Evolutionary conservation across 2,113 vertebrate species (phyloP), one percentile per base, ranked within the genome.

Genomic region (Sisor rabdophorus): DNA sequence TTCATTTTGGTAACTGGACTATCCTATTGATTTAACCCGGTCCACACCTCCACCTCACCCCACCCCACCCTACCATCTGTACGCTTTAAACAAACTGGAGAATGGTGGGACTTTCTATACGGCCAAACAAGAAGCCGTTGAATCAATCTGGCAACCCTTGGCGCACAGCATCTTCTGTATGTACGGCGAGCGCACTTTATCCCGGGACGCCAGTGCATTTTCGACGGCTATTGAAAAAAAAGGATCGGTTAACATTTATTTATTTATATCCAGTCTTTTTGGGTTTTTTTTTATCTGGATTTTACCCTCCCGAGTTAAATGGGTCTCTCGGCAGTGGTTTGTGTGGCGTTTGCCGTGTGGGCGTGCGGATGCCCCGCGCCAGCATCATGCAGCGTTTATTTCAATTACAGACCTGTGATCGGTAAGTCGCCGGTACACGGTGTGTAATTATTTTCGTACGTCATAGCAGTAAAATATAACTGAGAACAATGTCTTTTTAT

Each of bases 331-430:
- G 84, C 75, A 48, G 78, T 82, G 56, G 80, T 84, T 52, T 22
- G 86, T 32, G 85, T 84, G 88, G 84, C 77, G 75, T 61, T 89
- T 47, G 30, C 80, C 83, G 87, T 85, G 19, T 79, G 56, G 17
- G 67, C 81, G 26, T 79, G 78, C 81, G 71, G 65, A 26, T 78
- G 77, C 59, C 48, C 40, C 7, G 28, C 50, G 52, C 77, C 86
- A 77, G 79, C 78, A 50, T 84, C 74, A 20, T 83, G 36, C 59
- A 67, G 63, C 11, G 53, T 26, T 75, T 81, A 54, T 75, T 82
- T 59, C 60, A 91, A 90, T 26, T 15, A 84, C 76, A 86, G 90
- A 52, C 89, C 91, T 4, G 71, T 91, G 44, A 91, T 92, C 74
- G 91, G 91, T 92, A 81, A 91, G 85, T 3, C 9, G 19, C 26